These are phyloP conservation scores for Stenichneumon culpator DNA, from an alignment of 2,888 invertebrate genomes.

Conservation along the genomic window DNA sequence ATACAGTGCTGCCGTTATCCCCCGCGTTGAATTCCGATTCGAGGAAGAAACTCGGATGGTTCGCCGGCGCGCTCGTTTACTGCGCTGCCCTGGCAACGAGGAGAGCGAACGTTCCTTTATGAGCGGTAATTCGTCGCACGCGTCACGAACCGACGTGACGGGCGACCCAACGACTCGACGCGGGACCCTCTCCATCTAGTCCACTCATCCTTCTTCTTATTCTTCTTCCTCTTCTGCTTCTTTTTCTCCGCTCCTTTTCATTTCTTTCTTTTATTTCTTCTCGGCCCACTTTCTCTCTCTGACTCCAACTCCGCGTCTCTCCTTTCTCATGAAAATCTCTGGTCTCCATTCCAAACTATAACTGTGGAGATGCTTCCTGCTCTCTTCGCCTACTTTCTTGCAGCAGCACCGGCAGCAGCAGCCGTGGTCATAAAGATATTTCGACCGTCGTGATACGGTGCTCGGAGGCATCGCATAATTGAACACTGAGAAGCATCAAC, in stretches of 20 bases:
- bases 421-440: slow-evolving; percentile 54
- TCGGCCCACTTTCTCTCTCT: slow-evolving; percentile 13
- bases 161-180: slow-evolving; percentile 69
- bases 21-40: slow-evolving; percentile 62
- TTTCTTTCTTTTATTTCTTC: slow-evolving; percentile 2
- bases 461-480: slow-evolving; percentile 2
- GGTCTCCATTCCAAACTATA: slow-evolving; percentile 14
- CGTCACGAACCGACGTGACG: slow-evolving; percentile 74
- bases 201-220: slow-evolving; percentile 47
- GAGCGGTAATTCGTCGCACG: slow-evolving; percentile 78
- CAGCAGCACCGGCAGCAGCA: slow-evolving; percentile 24
- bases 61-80: slow-evolving; percentile 30
- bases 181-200: slow-evolving; percentile 66
- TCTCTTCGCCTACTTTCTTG: slow-evolving; percentile 21
- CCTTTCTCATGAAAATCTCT: slow-evolving; percentile 38
- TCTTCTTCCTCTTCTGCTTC: slow-evolving; percentile 19
- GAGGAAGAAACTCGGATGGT: slow-evolving; percentile 45
- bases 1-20: slow-evolving; percentile 39
- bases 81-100: slow-evolving; percentile 53
- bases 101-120: slow-evolving; percentile 73
- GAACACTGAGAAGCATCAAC: slow-evolving; percentile 23
- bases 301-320: slow-evolving; percentile 22
- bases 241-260: slow-evolving; percentile 1
- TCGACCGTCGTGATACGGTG: slow-evolving; percentile 29
- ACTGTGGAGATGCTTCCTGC: slow-evolving; percentile 6